Conservation (phyloP, 1,140 invertebrate species). For the Ceratosolen solmsi region DNA sequence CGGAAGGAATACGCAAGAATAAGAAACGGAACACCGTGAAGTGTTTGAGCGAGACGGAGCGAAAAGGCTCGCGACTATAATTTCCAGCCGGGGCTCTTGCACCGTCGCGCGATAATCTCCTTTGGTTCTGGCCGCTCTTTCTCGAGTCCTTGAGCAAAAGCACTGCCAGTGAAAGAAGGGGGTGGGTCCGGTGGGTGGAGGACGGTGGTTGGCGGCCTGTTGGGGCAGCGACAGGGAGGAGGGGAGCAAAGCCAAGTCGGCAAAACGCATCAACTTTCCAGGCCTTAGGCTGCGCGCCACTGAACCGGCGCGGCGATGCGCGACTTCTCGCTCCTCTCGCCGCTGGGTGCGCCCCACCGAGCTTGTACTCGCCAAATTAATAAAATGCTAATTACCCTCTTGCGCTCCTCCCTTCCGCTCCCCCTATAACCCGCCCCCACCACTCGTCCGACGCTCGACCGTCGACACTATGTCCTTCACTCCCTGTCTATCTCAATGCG, state of each 20-base stretch:
- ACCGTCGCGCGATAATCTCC: slow-evolving; percentile 37
- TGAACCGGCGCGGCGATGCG: slow-evolving; percentile 51
- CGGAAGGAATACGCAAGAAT: slow-evolving; percentile 25
- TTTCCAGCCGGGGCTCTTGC: slow-evolving; percentile 3
- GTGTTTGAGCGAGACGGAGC: slow-evolving; percentile 15
- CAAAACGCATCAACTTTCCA: neutral
- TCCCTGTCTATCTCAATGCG: too few relatives aligned
- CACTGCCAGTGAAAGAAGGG: neutral
- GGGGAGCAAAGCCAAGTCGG: neutral
- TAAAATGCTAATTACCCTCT: slow-evolving; percentile 51
- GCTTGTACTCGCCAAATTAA: slow-evolving; percentile 46
- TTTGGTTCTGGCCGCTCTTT: slow-evolving; percentile 16
- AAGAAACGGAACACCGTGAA: slow-evolving; percentile 42
- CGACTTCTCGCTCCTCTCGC: neutral
- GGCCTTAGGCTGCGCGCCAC: slow-evolving; percentile 49
- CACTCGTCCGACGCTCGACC: too few relatives aligned
- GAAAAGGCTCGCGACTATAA: slow-evolving; percentile 40
- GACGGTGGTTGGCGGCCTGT: neutral
- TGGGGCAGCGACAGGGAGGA: too few relatives aligned
- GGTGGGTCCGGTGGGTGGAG: neutral
- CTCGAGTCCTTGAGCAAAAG: slow-evolving; percentile 19
- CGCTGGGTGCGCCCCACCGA: too few relatives aligned
- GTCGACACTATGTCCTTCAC: too few relatives aligned
- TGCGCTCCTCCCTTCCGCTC: too few relatives aligned
- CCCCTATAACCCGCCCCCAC: too few relatives aligned